Evolutionary conservation across 2,797 vertebrate species (phyloP), one percentile per base, ranked within the genome.

Genomic region (Catamblyrhynchus diadema): DNA sequence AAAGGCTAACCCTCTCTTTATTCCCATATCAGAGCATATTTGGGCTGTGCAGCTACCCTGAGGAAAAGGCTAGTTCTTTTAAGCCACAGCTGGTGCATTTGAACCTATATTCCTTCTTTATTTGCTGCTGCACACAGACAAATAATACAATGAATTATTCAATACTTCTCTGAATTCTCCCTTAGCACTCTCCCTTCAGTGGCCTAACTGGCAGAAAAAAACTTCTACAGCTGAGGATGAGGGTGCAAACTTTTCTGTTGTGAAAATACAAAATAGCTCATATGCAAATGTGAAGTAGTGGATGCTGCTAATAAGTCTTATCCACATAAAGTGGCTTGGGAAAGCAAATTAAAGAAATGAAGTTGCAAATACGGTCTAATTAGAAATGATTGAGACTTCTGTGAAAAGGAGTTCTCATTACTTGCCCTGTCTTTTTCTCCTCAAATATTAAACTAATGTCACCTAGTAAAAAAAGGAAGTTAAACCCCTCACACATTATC

Each of bases 131-230:
- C 22, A 53, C n/a, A 48, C 32, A 88, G 60, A 79, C 17, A 93
- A 85, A 78, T 81, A 95, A 73, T 78, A 30, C 14, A 85, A 61
- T 82, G 8, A 87, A 91, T 94, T 93, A 92, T 91, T 92, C 66
- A 79, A 7, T 50, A n/a, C 14, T 61, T 77, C 59, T 67, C 60
- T 32, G 37, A 42, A 30, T 92, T 93, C 23, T 90, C 32, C 50
- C 12, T 81, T 84, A 69, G 27, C 24, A 32, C 21, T 77, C 22
- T 82, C 19, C 32, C 70, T 95, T 48, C n/a, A 57, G 22, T 73
- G 75, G 80, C 66, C 32, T 61, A 80, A 77, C 18, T 39, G 30
- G 28, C 14, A 67, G 78, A 87, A 1, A 1, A 30, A 53, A 25
- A 7, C 1, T 30, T 4, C 37, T 64, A 13, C 48, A 90, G 27